Base-by-base conservation (phyloP, 2,888 invertebrate genomes). In the Parthenolecanium corni region DNA sequence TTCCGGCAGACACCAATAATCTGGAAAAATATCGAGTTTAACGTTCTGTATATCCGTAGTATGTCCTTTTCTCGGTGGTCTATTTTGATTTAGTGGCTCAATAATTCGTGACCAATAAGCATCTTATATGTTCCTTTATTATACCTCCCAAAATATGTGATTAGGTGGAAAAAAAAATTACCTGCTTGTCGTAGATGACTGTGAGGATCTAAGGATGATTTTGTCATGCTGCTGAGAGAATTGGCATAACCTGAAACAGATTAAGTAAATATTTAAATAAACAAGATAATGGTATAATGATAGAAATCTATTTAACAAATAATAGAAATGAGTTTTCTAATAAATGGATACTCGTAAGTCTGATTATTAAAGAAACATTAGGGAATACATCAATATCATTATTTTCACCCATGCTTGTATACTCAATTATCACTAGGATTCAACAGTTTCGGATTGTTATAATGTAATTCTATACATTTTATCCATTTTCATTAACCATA, bases 121-220 rank as follows among this genome's bases (percentile, higher is more conserved):
- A 31, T 9, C 31, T 14, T 42, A 31, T 31, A 31, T 31, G 31
- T 31, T 4, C 4, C 31, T 6, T 6, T 6, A 31, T 6, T 31
- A 9, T 31, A 31, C 9, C 9, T 31, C 9, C 31, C 9, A 4
- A 31, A 31, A 6, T 31, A 9, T 9, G 9, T 4, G 31, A 31
- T 4, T 9, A 9, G 5, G 31, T 31, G 5, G 44, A 18, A 44
- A 44, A 44, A 18, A 2, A 23, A 20, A 79, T 79, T 75, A 89
- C 90, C 89, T 79, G 90, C 89, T 79, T 90, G 90, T 73, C 90
- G 81, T 70, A 90, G 82, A 78, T 91, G 90, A 72, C 88, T 82
- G 77, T 91, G 90, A 58, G 89, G 86, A 76, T 90, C 91, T 75
- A 91, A 78, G 68, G 86, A 84, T 70, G 87, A 80, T 75, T 89